Evolutionary conservation across 2,113 vertebrate species (phyloP), one percentile per base, ranked within the genome.

Genomic region (Malurus alboscapulatus): DNA sequence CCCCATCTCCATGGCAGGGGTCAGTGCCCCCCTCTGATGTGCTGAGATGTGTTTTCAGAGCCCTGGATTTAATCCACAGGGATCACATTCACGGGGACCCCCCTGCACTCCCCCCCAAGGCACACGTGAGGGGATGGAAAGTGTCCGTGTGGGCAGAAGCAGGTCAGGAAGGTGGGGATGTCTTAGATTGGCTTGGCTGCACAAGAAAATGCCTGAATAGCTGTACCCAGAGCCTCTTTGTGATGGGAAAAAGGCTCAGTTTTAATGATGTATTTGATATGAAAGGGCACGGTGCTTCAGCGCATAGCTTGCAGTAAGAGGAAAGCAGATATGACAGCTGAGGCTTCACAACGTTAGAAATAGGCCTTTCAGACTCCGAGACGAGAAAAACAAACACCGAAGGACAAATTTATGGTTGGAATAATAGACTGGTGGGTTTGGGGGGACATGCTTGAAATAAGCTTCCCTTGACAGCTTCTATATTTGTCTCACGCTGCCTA

Each of bases 251-350:
- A 88, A 38, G 75, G 88, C 76, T 90, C 90, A 86, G 0, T 55
- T 91, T 85, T 94, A 95, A 95, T 94, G 91, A 93, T 87, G 87
- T 71, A 88, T 96, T 80, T 94, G 93, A 85, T 94, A 94, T 84
- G 91, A 95, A 96, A 94, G 79, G 75, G 82, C 87, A 94, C 9
- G 5, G 87, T 32, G 95, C 95, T 96, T 58, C 82, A 78, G 63
- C 5, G 78, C 17, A 6, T 55, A 86, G 75, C 93, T 91, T 62
- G 90, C 84, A 94, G 32, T 83, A 76, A 87, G 67, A 94, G 78
- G 79, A 86, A 83, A 95, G 72, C 82, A 77, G 93, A 95, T 95
- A 77, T 93, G 91, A 96, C 91, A 96, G 94, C 91, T 94, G 95
- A 91, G 95, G 79, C 79, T 90, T 91, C 10, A 3, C 87, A 53